Base-by-base conservation (phyloP, 2,113 vertebrate genomes). In the Oreotrochilus melanogaster region DNA sequence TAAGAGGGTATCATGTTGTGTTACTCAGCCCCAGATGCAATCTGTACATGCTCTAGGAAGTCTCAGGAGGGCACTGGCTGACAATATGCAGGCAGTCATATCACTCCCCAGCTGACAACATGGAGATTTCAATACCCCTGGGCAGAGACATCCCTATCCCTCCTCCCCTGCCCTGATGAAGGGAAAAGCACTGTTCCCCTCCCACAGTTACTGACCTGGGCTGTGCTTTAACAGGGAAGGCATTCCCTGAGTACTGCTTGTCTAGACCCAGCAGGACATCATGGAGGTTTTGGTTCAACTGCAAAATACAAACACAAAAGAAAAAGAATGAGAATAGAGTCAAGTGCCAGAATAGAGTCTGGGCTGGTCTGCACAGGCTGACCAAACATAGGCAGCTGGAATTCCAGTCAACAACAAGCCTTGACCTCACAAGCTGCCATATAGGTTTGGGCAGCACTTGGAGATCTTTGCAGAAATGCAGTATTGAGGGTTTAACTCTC, bases 241-340 rank as follows among this genome's bases (percentile, higher is more conserved):
- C 96, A 93, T 98, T 98, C 93, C 97, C 97, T 3, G 97, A 96
- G 6, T 99, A 98, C 95, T 98, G 97, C 78, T 97, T 94, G 93
- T 99, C 99, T 96, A 99, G 95, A 95, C 97, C 98, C 88, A 97
- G 96, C 98, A 99, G 98, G 74, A 98, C 97, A 11, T 99, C 99
- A 28, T 98, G 97, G 92, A 99, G 97, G 97, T 98, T 99, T 98
- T 99, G 98, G 97, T 99, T 99, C 98, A 99, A 98, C 99, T 99
- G 98, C 39, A 75, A 95, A 96, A 96, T 98, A 98, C 30, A 67
- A 88, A 88, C 83, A 66, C 13, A 72, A 81, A 86, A 96, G 25
- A 78, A 53, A 74, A 71, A 69, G 3, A 64, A 64, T 95, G 48
- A 95, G 58, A 94, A 64, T 62, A 64, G 35, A 91, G 39, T 9